Base-by-base conservation (phyloP, 2,888 invertebrate species). In the Drosophila meridiana region DNA sequence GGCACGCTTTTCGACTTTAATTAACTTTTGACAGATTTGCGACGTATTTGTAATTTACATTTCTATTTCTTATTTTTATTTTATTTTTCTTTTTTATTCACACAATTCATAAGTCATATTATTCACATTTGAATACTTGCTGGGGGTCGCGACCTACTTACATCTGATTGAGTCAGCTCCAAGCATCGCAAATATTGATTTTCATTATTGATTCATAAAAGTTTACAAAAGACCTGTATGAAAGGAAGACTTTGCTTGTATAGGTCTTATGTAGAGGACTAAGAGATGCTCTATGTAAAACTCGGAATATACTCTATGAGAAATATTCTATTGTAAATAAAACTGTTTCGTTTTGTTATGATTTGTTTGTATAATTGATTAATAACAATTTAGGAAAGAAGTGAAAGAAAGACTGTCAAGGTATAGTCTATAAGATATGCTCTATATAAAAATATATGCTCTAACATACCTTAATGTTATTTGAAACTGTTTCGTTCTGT, bases 181-280 rank as follows among this genome's bases (percentile, higher is more conserved):
- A 52, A 6, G 50, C 50, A 32, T 34, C 20, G n/a, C 14, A 8
- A 50, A 32, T 52, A 52, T 52, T 52, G 52, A 52, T 52, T 50
- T 14, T 8, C 2, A 32, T 50, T 50, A 50, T 34, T n/a, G 50
- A 32, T 32, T 52, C 34, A 52, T 11, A n/a, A 32, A 30, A n/a
- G 14, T 4, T 32, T n/a, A 30, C 48, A 32, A 50, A 48, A 43
- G 9, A 9, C 42, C 7, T 2, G n/a, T 7, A 20, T n/a, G 42
- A 42, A 42, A 43, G 8, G 20, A 8, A 9, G 20, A 43, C 4
- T 43, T 43, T 4, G 9, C 43, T 14, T 6, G 3, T 0, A 1
- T 14, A 14, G 0, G 30, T n/a, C 14, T 30, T 8, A 14, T 14
- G 14, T 30, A 4, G 8, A 30, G 0, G 30, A 48, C 48, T n/a